A percentile compares a stretch with the other conserved stretches of the same genome.
Evolutionary conservation across 2,888 invertebrate genomes (phyloP).

Genomic region (Bruchidius siliquastri): DNA sequence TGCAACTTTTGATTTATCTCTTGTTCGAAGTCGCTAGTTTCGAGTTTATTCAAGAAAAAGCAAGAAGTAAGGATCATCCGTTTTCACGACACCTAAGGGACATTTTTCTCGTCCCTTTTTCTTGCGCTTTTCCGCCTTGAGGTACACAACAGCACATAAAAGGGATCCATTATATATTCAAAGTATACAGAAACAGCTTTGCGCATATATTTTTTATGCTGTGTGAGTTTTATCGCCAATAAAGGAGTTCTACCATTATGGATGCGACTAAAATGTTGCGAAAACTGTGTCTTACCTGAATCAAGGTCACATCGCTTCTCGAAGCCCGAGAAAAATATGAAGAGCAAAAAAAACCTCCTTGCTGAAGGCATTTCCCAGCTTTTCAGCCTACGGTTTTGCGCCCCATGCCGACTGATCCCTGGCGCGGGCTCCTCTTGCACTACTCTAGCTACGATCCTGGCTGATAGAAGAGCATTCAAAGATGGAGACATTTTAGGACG

Average conservation of each 20-base stretch:
- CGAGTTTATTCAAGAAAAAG: neutral
- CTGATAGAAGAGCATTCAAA: too few species aligned
- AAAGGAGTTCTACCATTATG: neutral
- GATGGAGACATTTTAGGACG: too few species aligned
- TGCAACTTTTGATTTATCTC: neutral
- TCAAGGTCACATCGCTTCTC: too few species aligned
- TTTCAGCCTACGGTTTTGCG: too few species aligned
- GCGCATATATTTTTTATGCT: neutral
- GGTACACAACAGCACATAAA: neutral
- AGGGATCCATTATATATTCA: neutral
- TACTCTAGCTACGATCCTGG: too few species aligned
- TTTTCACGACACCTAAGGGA: neutral
- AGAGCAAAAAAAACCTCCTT: too few species aligned
- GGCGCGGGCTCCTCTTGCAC: too few species aligned
- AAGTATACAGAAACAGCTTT: neutral
- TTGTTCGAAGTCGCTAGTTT: neutral
- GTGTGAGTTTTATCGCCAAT: neutral
- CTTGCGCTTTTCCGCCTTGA: neutral
- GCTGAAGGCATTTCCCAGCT: too few species aligned
- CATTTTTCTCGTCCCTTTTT: neutral
- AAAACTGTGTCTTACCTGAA: too few species aligned
- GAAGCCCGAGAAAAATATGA: too few species aligned
- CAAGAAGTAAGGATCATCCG: neutral
- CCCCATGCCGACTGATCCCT: too few species aligned
- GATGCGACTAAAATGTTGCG: neutral